Conservation (phyloP, 2,888 invertebrate genomes). For the Cyclophora punctaria region DNA sequence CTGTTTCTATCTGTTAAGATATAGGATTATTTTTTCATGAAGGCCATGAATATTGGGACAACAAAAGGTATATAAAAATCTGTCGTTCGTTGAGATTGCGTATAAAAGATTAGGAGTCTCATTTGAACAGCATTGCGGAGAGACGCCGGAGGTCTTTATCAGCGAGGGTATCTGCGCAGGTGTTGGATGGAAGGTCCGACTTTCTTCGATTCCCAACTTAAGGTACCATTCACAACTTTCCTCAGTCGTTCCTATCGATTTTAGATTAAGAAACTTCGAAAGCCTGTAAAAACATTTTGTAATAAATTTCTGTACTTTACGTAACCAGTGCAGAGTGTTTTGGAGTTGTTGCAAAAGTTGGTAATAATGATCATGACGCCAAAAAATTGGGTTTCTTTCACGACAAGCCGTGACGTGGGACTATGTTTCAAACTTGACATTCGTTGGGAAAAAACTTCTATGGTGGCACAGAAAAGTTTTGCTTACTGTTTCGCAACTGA, state of each 20-base stretch:
- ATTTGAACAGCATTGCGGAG: slow-evolving; percentile 35
- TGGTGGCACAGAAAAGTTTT: too few species aligned
- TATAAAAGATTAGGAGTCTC: slow-evolving; percentile 41
- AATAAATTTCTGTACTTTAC: slow-evolving; percentile 60
- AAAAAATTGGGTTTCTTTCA: slow-evolving; percentile 13
- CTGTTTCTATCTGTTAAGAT: too few species aligned
- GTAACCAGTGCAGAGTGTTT: slow-evolving; percentile 41
- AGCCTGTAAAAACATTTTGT: slow-evolving; percentile 65
- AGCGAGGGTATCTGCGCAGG: slow-evolving; percentile 62
- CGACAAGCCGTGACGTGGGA: too few species aligned
- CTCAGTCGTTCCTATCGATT: slow-evolving; percentile 68
- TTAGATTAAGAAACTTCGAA: slow-evolving; percentile 70
- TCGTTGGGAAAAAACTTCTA: too few species aligned
- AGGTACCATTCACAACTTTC: slow-evolving; percentile 67
- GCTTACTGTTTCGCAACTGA: too few species aligned
- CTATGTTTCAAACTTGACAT: too few species aligned
- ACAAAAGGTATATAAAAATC: too few species aligned
- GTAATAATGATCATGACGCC: slow-evolving; percentile 37
- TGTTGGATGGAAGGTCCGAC: slow-evolving; percentile 60
- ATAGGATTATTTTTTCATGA: too few species aligned
- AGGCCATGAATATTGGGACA: too few species aligned
- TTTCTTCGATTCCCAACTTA: slow-evolving; percentile 62
- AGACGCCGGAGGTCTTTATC: slow-evolving; percentile 45
- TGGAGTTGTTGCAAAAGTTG: slow-evolving; percentile 38
- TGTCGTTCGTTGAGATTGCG: slow-evolving; percentile 13